A percentile compares a stretch with the other conserved stretches of the same genome.
Conservation (phyloP, 2,113 vertebrate species). For the Fregata magnificens region DNA sequence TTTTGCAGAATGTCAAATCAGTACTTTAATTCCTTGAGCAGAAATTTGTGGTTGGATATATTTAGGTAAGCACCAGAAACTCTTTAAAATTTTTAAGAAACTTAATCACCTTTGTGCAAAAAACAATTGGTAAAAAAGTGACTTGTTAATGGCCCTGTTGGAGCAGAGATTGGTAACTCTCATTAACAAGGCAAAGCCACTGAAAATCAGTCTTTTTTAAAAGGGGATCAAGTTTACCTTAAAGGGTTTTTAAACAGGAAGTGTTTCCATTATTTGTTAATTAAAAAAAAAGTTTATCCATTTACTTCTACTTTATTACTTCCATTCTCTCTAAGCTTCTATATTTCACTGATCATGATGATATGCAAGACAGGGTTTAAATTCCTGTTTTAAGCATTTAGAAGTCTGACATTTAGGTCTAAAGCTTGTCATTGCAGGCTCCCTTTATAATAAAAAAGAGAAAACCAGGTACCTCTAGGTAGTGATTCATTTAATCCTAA, state of each 20-base stretch:
- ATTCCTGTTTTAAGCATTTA: neutral
- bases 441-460: neutral
- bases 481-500: neutral
- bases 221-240: neutral
- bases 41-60: neutral
- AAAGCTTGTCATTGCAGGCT: neutral
- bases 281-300: neutral
- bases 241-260: neutral
- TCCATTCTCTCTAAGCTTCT: neutral
- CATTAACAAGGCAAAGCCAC: neutral
- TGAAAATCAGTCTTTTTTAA: neutral
- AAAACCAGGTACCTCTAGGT: neutral
- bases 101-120: neutral
- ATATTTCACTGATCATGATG: neutral
- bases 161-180: neutral
- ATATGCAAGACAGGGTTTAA: neutral
- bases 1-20: neutral
- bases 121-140: neutral
- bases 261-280: neutral
- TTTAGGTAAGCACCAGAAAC: neutral
- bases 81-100: neutral
- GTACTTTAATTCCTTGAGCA: neutral
- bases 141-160: neutral
- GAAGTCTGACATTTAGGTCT: neutral
- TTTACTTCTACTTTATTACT: neutral